A percentile compares a stretch with the other conserved stretches of the same genome.
Conservation (phyloP, 2,888 invertebrate species). For the Amorpha juglandis region DNA sequence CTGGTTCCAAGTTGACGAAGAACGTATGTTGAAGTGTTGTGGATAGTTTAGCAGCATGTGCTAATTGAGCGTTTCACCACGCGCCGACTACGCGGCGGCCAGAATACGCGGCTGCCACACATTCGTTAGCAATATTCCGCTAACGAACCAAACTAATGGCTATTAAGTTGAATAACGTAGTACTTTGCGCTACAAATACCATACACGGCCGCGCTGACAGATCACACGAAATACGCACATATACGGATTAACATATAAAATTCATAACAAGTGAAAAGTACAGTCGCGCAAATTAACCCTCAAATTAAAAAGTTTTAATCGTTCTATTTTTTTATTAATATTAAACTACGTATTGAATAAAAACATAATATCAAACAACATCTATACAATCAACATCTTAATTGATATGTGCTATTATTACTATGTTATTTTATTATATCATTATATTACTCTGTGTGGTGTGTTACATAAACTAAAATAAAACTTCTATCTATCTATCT, state of each 20-base stretch:
- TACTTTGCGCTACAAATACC: slow-evolving; percentile 72
- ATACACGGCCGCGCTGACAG: slow-evolving; percentile 58
- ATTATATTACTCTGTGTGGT: too few species aligned
- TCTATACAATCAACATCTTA: too few species aligned
- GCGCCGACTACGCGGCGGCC: slow-evolving; percentile 46
- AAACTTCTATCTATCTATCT: too few species aligned
- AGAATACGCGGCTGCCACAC: slow-evolving; percentile 70
- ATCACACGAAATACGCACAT: slow-evolving; percentile 53
- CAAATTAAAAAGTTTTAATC: background rate
- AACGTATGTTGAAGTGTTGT: slow-evolving; percentile 22
- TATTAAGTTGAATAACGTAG: slow-evolving; percentile 81
- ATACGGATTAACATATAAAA: slow-evolving; percentile 41
- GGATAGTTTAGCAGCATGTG: slow-evolving; percentile 48
- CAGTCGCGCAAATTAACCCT: slow-evolving; percentile 4
- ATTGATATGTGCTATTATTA: too few species aligned
- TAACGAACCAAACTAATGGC: slow-evolving; percentile 84
- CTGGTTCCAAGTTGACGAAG: too few species aligned
- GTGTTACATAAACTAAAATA: too few species aligned
- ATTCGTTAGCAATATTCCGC: slow-evolving; percentile 83
- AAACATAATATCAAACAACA: too few species aligned
- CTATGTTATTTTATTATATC: too few species aligned
- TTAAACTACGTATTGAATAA: too few species aligned
- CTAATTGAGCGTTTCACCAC: slow-evolving; percentile 77
- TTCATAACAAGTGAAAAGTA: slow-evolving; percentile 32
- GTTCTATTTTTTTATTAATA: too few species aligned